These are phyloP conservation scores for Drosophila nebulosa DNA, from an alignment of 1,140 invertebrate species.

Conservation along the genomic window DNA sequence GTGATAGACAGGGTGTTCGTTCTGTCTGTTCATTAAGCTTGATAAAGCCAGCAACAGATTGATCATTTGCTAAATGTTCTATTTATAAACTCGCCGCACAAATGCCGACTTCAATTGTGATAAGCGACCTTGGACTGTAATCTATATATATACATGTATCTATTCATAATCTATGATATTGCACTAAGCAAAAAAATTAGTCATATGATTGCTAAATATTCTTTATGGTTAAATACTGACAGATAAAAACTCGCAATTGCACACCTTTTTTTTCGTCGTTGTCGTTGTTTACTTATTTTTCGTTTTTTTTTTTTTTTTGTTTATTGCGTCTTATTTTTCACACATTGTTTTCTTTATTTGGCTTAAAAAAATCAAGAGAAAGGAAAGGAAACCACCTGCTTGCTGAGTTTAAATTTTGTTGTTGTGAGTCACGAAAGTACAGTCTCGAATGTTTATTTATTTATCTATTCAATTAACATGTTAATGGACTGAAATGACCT, in stretches of 20 bases:
- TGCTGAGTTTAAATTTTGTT: neutral
- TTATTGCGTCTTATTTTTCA: conserved; percentile 59
- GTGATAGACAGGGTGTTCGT: conserved; percentile 28
- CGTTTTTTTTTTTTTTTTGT: conserved; percentile 10
- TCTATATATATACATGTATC: neutral
- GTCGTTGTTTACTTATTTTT: neutral
- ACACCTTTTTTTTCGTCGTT: neutral
- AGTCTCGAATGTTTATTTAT: conserved; percentile 5
- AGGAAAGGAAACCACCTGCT: conserved; percentile 36
- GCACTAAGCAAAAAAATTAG: conserved; percentile 28
- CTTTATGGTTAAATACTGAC: conserved; percentile 11
- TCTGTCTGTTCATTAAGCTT: neutral
- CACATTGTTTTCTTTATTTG: conserved; percentile 37
- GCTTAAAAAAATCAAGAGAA: conserved; percentile 14
- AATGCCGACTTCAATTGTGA: conserved; percentile 27
- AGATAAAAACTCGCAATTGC: conserved; percentile 9
- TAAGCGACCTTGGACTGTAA: conserved; percentile 52
- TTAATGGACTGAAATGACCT: conserved; percentile 32
- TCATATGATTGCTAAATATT: conserved; percentile 29
- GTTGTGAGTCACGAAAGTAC: conserved; percentile 17
- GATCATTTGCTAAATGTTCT: conserved; percentile 16
- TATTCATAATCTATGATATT: conserved; percentile 13
- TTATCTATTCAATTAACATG: conserved; percentile 13
- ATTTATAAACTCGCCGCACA: neutral
- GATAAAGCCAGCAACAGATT: conserved; percentile 19